These are phyloP conservation scores for Cheilosia pagana DNA, from an alignment of 2,888 invertebrate genomes.

Conservation along the genomic window DNA sequence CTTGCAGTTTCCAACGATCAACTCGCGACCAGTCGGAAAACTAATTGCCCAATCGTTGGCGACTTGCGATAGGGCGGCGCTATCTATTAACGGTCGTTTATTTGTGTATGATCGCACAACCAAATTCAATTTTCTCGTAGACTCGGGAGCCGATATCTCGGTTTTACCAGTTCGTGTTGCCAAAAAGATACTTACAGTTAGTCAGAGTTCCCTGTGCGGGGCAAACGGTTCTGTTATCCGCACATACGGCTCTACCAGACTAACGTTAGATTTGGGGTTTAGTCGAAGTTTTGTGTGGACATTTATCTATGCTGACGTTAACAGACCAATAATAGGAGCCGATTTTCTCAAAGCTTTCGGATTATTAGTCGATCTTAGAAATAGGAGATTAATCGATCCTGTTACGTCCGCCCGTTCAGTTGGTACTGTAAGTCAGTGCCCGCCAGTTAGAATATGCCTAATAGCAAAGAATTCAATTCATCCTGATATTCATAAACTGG, in stretches of 20 bases:
- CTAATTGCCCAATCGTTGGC: slow-evolving; percentile 23
- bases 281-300: not conserved
- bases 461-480: not conserved
- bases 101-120: not conserved
- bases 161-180: slow-evolving; percentile 9
- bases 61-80: slow-evolving; percentile 17
- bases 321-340: too few relatives aligned
- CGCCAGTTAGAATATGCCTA: not conserved
- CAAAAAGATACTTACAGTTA: too few relatives aligned
- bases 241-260: not conserved
- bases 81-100: not conserved
- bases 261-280: not conserved
- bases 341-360: not conserved
- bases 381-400: slow-evolving; percentile 10
- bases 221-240: not conserved
- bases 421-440: not conserved
- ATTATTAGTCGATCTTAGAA: not conserved
- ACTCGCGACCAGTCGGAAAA: slow-evolving; percentile 4
- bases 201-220: slow-evolving; percentile 18
- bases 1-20: not conserved
- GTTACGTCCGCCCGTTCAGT: not conserved
- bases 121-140: not conserved
- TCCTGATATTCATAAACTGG: not conserved
- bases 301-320: too few relatives aligned
- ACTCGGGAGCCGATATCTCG: not conserved